A percentile compares a stretch with the other conserved stretches of the same genome.
Evolutionary conservation across 2,888 invertebrate species (phyloP).

Genomic region (Phyllotreta striolata): DNA sequence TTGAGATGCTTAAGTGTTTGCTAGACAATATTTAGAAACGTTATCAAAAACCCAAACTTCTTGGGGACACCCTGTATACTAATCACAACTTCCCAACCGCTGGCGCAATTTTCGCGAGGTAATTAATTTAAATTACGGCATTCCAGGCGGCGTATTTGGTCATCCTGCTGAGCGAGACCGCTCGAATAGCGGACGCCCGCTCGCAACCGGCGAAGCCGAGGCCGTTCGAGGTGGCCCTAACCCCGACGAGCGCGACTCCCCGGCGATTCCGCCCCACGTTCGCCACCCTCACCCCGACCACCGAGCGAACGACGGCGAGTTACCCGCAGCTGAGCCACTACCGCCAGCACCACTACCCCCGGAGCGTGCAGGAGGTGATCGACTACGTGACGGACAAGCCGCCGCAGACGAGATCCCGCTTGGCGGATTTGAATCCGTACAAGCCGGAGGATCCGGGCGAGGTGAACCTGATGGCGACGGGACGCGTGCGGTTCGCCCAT

Average conservation of each 20-base stretch:
- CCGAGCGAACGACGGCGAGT: slow-evolving; percentile 43
- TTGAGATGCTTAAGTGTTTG: too few species aligned
- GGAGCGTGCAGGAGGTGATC: slow-evolving; percentile 56
- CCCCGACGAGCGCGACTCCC: slow-evolving; percentile 46
- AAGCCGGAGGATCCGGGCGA: slow-evolving; percentile 79
- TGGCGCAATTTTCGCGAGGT: not conserved
- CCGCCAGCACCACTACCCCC: slow-evolving; percentile 47
- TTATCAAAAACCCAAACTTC: too few species aligned
- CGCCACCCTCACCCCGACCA: slow-evolving; percentile 28
- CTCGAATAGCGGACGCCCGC: slow-evolving; percentile 22
- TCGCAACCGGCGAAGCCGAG: slow-evolving; percentile 7
- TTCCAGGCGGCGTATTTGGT: slow-evolving; percentile 14
- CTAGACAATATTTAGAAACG: too few species aligned
- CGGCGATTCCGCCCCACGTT: slow-evolving; percentile 46
- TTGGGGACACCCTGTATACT: too few species aligned
- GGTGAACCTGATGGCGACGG: slow-evolving; percentile 75
- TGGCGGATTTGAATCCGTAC: slow-evolving; percentile 73
- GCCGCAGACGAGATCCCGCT: not conserved
- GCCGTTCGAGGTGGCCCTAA: slow-evolving; percentile 47
- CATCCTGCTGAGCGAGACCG: slow-evolving; percentile 2
- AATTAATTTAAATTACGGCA: too few species aligned
- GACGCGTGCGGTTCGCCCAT: slow-evolving; percentile 58
- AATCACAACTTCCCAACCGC: too few species aligned
- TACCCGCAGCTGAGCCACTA: slow-evolving; percentile 45
- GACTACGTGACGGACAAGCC: slow-evolving; percentile 42